Conservation (phyloP, 2,113 vertebrate genomes). For the Pangasianodon hypophthalmus region DNA sequence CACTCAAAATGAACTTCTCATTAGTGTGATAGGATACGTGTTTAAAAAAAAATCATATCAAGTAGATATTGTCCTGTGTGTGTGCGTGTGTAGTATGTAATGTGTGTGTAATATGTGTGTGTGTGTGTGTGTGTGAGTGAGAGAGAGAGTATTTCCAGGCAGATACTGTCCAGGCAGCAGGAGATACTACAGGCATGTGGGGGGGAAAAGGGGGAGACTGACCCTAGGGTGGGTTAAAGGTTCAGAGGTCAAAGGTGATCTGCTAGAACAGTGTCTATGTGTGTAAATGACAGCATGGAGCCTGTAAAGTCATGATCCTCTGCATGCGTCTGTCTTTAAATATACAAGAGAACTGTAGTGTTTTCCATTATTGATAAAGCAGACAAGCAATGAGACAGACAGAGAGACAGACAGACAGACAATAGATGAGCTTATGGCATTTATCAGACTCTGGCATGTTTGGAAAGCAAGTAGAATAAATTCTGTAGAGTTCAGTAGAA, state of each 20-base stretch:
- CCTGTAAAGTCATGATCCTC: constrained; percentile 26
- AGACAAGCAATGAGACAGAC: constrained; percentile 35
- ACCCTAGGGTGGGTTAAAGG: constrained; percentile 48
- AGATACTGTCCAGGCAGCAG: constrained; percentile 45
- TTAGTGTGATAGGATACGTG: not conserved
- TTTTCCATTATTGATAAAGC: constrained; percentile 7
- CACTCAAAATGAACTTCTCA: constrained; percentile 17
- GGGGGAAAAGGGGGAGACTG: not conserved
- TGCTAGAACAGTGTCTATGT: constrained; percentile 41
- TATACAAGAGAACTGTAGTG: not conserved
- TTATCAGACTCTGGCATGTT: constrained; percentile 61
- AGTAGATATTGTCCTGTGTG: not conserved
- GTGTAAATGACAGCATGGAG: constrained; percentile 53
- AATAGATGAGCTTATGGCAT: not conserved
- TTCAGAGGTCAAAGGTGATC: constrained; percentile 51
- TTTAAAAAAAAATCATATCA: not conserved
- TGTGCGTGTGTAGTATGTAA: not conserved
- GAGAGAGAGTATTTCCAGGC: constrained; percentile 25
- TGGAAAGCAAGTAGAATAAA: constrained; percentile 66
- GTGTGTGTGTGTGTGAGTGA: not conserved
- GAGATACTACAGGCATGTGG: constrained; percentile 4
- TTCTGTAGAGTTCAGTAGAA: constrained; percentile 55
- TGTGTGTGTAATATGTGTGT: constrained; percentile 18
- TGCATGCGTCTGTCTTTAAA: constrained; percentile 11
- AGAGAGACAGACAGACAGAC: constrained; percentile 43